Evolutionary conservation across 2,113 vertebrate genomes (phyloP), one percentile per base, ranked within the genome.

Genomic region (Siniperca chuatsi): DNA sequence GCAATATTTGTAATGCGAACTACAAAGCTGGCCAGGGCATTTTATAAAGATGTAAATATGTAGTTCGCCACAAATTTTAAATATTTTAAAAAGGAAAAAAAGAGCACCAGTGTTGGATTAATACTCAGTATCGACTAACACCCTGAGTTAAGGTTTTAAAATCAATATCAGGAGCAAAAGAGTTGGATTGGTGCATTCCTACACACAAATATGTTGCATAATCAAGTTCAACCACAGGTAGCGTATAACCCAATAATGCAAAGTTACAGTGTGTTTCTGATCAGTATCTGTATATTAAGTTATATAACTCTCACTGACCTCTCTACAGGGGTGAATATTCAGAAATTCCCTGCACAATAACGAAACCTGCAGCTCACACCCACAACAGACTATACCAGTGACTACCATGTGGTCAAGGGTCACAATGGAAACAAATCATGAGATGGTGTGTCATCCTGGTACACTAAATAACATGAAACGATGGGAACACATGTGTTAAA

Each of bases 161-260:
- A 44, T 78, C 66, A 60, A 60, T 69, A 69, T 69, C 65, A 67
- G 21, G 6, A 50, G 20, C 18, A n/a, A 33, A 50, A 50, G 2
- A 62, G 15, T 16, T 35, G 8, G 10, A 65, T 23, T 7, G 0
- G 2, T 68, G 8, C 7, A 18, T 15, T 4, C 11, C 58, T 50
- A 10, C 50, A 15, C 58, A 72, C 67, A 79, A 35, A 60, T 33
- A 55, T 80, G 55, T 42, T 85, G 35, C 83, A 64, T 80, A 75
- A 73, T 64, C 21, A 35, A 37, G 23, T 37, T 62, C 33, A 75
- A 18, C 48, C 65, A n/a, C 37, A 4, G 57, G 8, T 11, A 65
- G 48, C 58, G 18, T 6, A 20, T 20, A 57, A 81, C 42, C 48
- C 64, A 62, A 25, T 48, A 25, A 62, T 2, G 65, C 8, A 58